These are phyloP conservation scores for Carcina quercana DNA, from an alignment of 2,888 invertebrate genomes.

Conservation along the genomic window DNA sequence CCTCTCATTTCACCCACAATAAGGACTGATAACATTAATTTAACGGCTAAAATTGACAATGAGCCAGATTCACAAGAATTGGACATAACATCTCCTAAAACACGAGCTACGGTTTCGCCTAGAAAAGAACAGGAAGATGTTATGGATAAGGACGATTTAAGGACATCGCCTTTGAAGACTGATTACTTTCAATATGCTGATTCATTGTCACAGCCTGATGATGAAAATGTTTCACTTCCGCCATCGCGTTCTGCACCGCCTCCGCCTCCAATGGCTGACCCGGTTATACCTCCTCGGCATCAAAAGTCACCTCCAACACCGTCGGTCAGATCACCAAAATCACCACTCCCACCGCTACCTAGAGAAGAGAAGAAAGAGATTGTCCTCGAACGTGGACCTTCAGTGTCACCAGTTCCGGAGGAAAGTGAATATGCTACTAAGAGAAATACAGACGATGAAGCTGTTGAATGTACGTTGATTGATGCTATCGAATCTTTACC, in stretches of 20 bases:
- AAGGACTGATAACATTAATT: constrained; percentile 40
- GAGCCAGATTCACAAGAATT: constrained; percentile 25
- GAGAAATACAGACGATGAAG: constrained; percentile 25
- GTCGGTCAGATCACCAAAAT: constrained; percentile 37
- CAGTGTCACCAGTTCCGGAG: constrained; percentile 31
- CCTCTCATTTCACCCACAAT: constrained; percentile 30
- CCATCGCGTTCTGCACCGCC: constrained; percentile 26
- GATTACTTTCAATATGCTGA: constrained; percentile 29
- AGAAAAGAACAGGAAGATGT: constrained; percentile 29
- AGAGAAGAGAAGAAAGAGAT: constrained; percentile 29
- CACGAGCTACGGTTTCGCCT: constrained; percentile 37
- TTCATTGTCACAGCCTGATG: constrained; percentile 26
- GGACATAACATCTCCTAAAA: constrained; percentile 34
- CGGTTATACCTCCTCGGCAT: constrained; percentile 30
- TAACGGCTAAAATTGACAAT: constrained; percentile 31
- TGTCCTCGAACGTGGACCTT: constrained; percentile 24
- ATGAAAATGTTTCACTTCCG: constrained; percentile 37
- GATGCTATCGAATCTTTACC: constrained; percentile 21
- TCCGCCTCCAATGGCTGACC: constrained; percentile 26
- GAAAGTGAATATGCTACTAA: constrained; percentile 25
- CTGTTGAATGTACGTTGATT: constrained; percentile 18
- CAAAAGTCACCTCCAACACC: constrained; percentile 55
- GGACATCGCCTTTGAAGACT: constrained; percentile 21
- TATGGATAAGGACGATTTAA: constrained; percentile 25
- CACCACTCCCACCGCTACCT: constrained; percentile 33